phyloP scores from a whole-genome alignment of 1,140 invertebrate genomes.

The Oryzaephilus surinamensis region DNA sequence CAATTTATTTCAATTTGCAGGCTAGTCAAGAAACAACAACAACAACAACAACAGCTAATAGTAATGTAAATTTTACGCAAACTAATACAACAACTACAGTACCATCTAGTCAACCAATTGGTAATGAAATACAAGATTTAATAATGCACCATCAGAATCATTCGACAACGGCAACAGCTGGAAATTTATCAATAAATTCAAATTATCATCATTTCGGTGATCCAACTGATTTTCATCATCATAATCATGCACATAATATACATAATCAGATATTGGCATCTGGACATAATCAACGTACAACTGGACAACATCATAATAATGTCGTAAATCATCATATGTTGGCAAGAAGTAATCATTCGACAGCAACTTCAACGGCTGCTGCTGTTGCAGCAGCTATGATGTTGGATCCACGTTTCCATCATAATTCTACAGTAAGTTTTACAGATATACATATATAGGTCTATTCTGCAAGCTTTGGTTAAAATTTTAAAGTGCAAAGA shows the following conservation, averaged over 20 bases:
- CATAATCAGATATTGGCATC: conserved; percentile 31
- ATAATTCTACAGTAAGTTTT: conserved; percentile 30
- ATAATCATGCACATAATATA: conserved; percentile 31
- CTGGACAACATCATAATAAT: conserved; percentile 23
- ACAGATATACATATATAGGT: not conserved
- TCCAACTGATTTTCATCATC: conserved; percentile 31
- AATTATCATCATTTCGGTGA: conserved; percentile 34
- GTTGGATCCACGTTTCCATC: conserved; percentile 36
- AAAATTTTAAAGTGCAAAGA: no score
- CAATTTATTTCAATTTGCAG: conserved; percentile 4
- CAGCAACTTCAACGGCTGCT: conserved; percentile 33
- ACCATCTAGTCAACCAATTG: conserved; percentile 23
- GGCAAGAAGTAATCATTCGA: conserved; percentile 28
- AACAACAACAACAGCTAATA: conserved; percentile 6
- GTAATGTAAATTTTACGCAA: conserved; percentile 14
- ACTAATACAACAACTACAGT: conserved; percentile 18
- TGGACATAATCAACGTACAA: conserved; percentile 25
- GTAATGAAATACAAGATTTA: conserved; percentile 33
- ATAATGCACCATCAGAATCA: conserved; percentile 36
- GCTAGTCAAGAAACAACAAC: conserved; percentile 11
- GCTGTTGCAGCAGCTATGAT: conserved; percentile 37
- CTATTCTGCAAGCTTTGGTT: no score
- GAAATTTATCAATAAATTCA: conserved; percentile 25
- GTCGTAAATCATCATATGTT: conserved; percentile 32
- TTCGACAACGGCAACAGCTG: conserved; percentile 21